These are phyloP conservation scores for Rotaria sp. DNA, from an alignment of 2,888 invertebrate genomes.

Conservation along the genomic window DNA sequence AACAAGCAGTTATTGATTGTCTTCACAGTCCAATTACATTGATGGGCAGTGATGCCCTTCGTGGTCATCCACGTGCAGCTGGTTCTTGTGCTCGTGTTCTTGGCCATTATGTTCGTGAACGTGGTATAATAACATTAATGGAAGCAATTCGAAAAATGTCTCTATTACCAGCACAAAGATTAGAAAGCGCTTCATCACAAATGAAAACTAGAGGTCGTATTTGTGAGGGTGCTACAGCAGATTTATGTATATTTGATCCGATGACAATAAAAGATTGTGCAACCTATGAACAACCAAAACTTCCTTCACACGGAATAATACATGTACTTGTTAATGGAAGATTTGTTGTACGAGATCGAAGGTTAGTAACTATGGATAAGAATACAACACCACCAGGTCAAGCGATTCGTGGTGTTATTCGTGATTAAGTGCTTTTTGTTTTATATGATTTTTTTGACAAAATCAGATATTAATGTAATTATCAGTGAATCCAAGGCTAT, in stretches of 20 bases:
- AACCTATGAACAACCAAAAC: neutral
- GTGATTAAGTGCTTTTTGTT: neutral
- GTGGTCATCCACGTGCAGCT: slow-evolving; percentile 25
- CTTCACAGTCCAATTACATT: slow-evolving; percentile 8
- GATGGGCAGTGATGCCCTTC: slow-evolving; percentile 22
- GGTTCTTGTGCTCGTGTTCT: neutral
- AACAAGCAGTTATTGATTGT: slow-evolving; percentile 26
- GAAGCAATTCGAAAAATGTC: slow-evolving; percentile 4
- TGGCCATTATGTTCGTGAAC: slow-evolving; percentile 27
- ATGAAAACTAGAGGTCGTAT: slow-evolving; percentile 1
- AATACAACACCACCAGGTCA: neutral
- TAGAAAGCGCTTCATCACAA: slow-evolving; percentile 1
- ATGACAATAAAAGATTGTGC: neutral
- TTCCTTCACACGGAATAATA: neutral
- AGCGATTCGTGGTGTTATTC: neutral
- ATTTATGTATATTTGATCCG: slow-evolving; percentile 25
- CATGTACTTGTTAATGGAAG: slow-evolving; percentile 18
- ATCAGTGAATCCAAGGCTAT: too few relatives aligned
- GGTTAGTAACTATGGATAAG: neutral
- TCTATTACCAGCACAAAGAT: slow-evolving; percentile 6
- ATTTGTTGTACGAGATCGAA: neutral
- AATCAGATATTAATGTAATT: too few relatives aligned
- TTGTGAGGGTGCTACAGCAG: neutral
- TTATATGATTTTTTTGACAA: neutral
- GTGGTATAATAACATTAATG: slow-evolving; percentile 7